Conservation (phyloP, 2,113 vertebrate species). For the Rissa tridactyla region DNA sequence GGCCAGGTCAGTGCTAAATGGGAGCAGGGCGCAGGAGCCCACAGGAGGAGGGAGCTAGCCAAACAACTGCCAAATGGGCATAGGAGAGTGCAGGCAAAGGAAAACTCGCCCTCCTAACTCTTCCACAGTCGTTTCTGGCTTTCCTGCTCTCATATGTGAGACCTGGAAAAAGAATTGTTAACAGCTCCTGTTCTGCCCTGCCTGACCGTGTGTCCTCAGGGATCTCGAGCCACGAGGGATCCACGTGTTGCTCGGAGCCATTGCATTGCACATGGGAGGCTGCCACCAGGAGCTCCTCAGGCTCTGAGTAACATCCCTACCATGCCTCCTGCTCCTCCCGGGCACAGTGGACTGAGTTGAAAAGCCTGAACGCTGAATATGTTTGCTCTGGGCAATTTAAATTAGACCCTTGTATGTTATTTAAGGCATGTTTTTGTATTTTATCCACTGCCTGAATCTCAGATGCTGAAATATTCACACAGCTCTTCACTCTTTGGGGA, state of each 20-base stretch:
- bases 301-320: not conserved
- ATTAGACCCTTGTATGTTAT: constrained; percentile 20
- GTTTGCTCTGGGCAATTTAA: constrained; percentile 7
- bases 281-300: not conserved
- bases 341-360: not conserved
- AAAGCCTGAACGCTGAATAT: not conserved
- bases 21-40: not conserved
- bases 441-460: not conserved
- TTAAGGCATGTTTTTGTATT: constrained; percentile 36
- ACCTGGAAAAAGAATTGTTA: not conserved
- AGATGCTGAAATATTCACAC: constrained; percentile 16
- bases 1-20: not conserved
- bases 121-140: not conserved
- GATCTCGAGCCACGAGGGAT: not conserved
- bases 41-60: not conserved
- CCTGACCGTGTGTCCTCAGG: not conserved
- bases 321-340: not conserved
- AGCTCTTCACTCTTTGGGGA: constrained; percentile 42
- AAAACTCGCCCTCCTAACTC: not conserved
- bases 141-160: not conserved
- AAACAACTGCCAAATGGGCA: not conserved
- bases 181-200: not conserved
- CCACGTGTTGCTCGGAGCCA: not conserved
- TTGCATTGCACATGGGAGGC: not conserved
- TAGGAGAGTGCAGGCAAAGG: not conserved